These are phyloP conservation scores for Sarcophaga peregrina DNA, from an alignment of 1,140 invertebrate species.

Conservation along the genomic window DNA sequence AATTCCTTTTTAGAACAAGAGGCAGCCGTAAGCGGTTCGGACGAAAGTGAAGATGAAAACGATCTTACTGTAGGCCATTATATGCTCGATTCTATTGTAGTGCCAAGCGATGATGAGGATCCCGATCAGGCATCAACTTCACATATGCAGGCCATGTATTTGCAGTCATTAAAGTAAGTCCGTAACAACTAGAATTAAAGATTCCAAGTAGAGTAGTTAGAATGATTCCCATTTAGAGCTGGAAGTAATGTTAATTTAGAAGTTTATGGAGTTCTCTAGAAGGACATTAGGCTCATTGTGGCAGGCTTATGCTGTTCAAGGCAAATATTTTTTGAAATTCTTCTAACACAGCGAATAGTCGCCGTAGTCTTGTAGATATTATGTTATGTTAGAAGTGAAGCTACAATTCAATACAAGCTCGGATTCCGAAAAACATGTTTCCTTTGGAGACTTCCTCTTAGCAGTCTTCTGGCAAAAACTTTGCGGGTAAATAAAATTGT, in stretches of 20 bases:
- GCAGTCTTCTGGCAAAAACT: too few species aligned
- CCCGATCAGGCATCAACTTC: constrained; percentile 65
- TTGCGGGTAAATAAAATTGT: too few species aligned
- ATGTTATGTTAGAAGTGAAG: too few species aligned
- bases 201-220: not conserved
- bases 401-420: too few species aligned
- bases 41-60: constrained; percentile 54
- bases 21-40: constrained; percentile 68
- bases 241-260: not conserved
- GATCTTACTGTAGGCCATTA: constrained; percentile 54
- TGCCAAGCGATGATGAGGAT: constrained; percentile 65
- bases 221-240: not conserved
- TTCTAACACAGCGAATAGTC: too few species aligned
- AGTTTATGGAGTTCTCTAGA: too few species aligned
- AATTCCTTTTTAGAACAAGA: constrained; percentile 71
- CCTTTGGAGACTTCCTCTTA: too few species aligned
- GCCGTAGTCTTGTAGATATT: too few species aligned
- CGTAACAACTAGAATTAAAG: not conserved
- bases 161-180: constrained; percentile 70
- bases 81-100: constrained; percentile 57
- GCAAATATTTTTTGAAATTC: too few species aligned
- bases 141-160: constrained; percentile 70
- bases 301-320: too few species aligned
- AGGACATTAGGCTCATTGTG: too few species aligned
- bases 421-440: too few species aligned